phyloP scores from a whole-genome alignment of 2,888 invertebrate species.

The Cryptocephalus moraei region DNA sequence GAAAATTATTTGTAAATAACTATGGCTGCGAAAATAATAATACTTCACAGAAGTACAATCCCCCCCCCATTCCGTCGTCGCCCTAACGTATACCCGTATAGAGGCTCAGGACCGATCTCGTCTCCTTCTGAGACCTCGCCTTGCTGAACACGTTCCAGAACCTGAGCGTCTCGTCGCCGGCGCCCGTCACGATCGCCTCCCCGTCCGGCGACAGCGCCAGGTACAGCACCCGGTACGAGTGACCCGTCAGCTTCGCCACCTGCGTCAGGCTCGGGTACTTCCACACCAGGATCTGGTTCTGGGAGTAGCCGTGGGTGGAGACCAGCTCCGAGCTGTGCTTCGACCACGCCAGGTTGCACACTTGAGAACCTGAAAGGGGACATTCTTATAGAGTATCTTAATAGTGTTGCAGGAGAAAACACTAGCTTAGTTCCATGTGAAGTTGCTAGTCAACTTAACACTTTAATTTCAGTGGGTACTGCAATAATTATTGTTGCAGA shows the following conservation, averaged over 20 bases:
- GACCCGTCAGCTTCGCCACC: slow-evolving; percentile 94
- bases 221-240: slow-evolving; percentile 91
- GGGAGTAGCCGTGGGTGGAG: slow-evolving; percentile 96
- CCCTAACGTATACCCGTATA: slow-evolving; percentile 75
- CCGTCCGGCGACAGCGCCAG: slow-evolving; percentile 96
- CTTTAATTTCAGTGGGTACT: no score
- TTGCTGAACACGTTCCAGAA: slow-evolving; percentile 99
- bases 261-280: slow-evolving; percentile 95
- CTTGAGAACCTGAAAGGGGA: slow-evolving; percentile 69
- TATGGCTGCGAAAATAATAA: slow-evolving; percentile 2
- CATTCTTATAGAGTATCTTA: no score
- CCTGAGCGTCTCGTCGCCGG: slow-evolving; percentile 94
- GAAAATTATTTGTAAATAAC: no score
- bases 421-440: no score
- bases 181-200: slow-evolving; percentile 97
- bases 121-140: slow-evolving; percentile 87
- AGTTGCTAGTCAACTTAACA: no score
- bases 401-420: no score
- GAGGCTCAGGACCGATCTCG: slow-evolving; percentile 84
- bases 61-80: background rate
- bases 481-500: no score
- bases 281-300: slow-evolving; percentile 98
- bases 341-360: slow-evolving; percentile 98
- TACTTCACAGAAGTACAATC: slow-evolving; percentile 9
- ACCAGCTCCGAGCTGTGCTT: slow-evolving; percentile 97